These are phyloP conservation scores for Drosophila phalerata DNA, from an alignment of 2,888 invertebrate species.

Conservation along the genomic window DNA sequence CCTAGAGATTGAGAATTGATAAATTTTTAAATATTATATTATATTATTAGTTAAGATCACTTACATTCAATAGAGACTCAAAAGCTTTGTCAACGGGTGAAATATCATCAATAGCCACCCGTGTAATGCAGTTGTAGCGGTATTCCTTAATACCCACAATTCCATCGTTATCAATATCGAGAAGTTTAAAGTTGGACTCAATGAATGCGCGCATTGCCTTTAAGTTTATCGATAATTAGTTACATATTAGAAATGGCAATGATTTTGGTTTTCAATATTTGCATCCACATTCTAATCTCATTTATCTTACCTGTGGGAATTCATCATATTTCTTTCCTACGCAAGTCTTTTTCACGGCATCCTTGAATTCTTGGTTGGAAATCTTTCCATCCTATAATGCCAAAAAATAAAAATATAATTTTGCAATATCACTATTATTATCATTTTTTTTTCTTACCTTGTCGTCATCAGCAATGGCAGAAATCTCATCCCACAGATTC, in stretches of 20 bases:
- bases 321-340: conserved; percentile 91
- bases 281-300: background rate
- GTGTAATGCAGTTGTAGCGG: conserved; percentile 92
- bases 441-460: conserved; percentile 87
- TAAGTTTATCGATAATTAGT: conserved; percentile 12
- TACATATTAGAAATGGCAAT: background rate
- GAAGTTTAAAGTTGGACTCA: conserved; percentile 93
- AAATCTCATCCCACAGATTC: conserved; percentile 94
- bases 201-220: conserved; percentile 94
- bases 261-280: background rate
- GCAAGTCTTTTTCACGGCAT: conserved; percentile 92
- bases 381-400: conserved; percentile 91
- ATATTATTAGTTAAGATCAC: too few species aligned
- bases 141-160: conserved; percentile 92
- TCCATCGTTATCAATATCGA: conserved; percentile 93
- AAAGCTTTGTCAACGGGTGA: conserved; percentile 92
- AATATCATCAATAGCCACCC: conserved; percentile 92
- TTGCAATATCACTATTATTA: background rate
- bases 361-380: conserved; percentile 92
- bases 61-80: conserved; percentile 91
- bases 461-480: conserved; percentile 94
- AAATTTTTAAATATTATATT: too few species aligned
- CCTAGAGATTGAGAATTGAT: conserved; percentile 86
- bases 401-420: background rate
- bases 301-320: conserved; percentile 88